A percentile compares a stretch with the other conserved stretches of the same genome.
These are phyloP conservation scores for Drosophila neotestacea DNA, from an alignment of 2,888 invertebrate species.

Conservation along the genomic window DNA sequence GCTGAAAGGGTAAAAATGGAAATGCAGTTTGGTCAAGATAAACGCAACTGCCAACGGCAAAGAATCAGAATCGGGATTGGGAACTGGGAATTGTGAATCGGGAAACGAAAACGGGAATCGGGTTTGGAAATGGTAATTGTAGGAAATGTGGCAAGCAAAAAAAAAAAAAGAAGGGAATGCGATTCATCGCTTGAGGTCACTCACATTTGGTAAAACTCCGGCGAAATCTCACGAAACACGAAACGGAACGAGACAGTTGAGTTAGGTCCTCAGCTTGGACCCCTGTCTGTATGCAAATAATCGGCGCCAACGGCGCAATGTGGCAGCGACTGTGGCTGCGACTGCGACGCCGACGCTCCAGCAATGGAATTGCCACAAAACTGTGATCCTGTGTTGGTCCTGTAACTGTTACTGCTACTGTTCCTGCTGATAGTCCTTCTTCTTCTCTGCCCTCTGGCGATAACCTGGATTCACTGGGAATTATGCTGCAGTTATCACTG, in stretches of 20 bases:
- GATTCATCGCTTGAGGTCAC: slow-evolving; percentile 32
- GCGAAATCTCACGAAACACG: slow-evolving; percentile 80
- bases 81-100: not conserved
- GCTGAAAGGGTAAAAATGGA: slow-evolving; percentile 33
- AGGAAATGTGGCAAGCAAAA: not conserved
- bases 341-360: slow-evolving; percentile 65
- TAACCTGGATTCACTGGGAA: slow-evolving; percentile 16
- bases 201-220: slow-evolving; percentile 73
- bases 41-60: slow-evolving; percentile 4
- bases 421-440: not conserved
- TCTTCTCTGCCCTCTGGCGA: slow-evolving; percentile 10
- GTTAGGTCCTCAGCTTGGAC: slow-evolving; percentile 57
- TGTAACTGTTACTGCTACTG: slow-evolving; percentile 1
- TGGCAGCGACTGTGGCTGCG: slow-evolving; percentile 63
- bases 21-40: slow-evolving; percentile 37
- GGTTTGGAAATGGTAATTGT: not conserved
- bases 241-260: slow-evolving; percentile 61
- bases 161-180: not conserved
- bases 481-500: slow-evolving; percentile 35
- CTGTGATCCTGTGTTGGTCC: slow-evolving; percentile 32
- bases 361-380: slow-evolving; percentile 65
- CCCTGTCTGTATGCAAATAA: slow-evolving; percentile 68
- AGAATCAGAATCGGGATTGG: slow-evolving; percentile 1
- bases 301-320: slow-evolving; percentile 64
- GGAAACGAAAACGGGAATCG: not conserved